phyloP scores from a whole-genome alignment of 2,888 invertebrate species.

The Eueremaeus valkanovi region DNA sequence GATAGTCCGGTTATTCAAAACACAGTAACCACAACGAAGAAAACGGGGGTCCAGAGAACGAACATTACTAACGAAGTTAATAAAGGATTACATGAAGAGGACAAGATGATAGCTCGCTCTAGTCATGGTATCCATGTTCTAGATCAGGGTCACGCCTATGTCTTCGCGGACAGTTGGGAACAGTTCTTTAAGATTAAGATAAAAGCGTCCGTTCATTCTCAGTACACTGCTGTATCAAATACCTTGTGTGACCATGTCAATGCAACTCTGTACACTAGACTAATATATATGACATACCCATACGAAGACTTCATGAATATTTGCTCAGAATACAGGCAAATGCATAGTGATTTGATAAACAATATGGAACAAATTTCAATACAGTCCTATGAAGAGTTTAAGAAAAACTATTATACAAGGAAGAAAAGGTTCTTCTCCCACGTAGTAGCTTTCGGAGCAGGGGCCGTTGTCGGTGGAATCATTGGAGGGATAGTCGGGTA shows the following conservation, averaged over 20 bases:
- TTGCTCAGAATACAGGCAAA: too few relatives aligned
- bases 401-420: neutral
- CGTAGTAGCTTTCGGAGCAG: neutral
- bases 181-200: neutral
- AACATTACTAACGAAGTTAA: too few relatives aligned
- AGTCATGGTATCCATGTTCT: neutral
- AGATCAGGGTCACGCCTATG: neutral
- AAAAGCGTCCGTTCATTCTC: neutral
- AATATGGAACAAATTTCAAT: neutral
- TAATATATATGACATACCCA: too few relatives aligned
- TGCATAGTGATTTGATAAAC: too few relatives aligned
- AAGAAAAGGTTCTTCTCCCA: neutral
- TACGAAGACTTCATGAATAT: too few relatives aligned
- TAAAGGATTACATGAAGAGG: neutral
- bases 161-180: neutral
- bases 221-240: neutral
- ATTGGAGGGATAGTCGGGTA: neutral
- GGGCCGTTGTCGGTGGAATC: neutral
- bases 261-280: too few relatives aligned
- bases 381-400: neutral
- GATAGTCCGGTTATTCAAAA: too few relatives aligned
- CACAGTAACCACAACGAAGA: too few relatives aligned
- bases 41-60: too few relatives aligned
- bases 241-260: neutral
- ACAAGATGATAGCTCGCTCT: neutral